Percentiles rank a stretch among this genome's conserved stretches.
phyloP scores from a whole-genome alignment of 2,113 vertebrate species.

The Shinisaurus crocodilurus region DNA sequence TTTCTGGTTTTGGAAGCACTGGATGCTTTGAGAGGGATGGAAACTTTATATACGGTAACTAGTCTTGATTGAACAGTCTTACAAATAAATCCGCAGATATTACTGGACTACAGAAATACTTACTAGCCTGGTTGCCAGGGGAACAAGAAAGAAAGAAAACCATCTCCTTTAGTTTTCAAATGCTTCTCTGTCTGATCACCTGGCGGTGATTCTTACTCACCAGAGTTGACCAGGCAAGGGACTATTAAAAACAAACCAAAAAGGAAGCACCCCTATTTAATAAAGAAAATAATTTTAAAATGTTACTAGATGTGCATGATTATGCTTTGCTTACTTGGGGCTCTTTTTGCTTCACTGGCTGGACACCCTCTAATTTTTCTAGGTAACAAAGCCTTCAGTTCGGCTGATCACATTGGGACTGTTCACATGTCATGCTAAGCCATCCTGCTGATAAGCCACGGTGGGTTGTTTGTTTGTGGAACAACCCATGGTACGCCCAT shows the following conservation, averaged over 20 bases:
- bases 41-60: too few species aligned
- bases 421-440: too few species aligned
- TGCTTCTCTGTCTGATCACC: neutral
- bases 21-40: neutral
- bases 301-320: neutral
- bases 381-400: neutral
- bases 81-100: neutral
- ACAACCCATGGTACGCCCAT: too few species aligned
- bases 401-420: neutral
- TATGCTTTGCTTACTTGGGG: neutral
- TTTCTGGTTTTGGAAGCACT: too few species aligned
- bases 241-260: neutral
- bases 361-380: neutral
- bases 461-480: too few species aligned
- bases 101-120: neutral
- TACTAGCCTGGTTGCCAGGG: neutral
- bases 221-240: neutral
- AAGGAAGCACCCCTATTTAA: neutral
- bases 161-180: neutral
- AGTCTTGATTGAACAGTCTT: neutral
- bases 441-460: too few species aligned
- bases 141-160: neutral
- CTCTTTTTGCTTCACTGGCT: neutral
- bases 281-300: neutral
- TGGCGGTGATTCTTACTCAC: neutral